Evolutionary conservation across 2,113 vertebrate species (phyloP).

Genomic region (Loxodonta africana): DNA sequence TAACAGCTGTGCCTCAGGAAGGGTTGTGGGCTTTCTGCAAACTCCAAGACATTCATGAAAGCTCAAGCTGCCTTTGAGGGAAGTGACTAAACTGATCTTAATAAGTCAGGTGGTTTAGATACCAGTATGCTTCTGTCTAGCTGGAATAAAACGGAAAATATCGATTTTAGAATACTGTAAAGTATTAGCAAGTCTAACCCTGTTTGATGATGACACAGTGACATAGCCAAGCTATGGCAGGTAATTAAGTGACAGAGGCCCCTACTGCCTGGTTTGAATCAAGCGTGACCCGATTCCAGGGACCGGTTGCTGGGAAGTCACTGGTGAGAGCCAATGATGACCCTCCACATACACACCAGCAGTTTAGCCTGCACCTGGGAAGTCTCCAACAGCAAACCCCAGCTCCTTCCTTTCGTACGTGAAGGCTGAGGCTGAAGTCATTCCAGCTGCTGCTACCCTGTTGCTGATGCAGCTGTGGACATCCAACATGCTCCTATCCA

Average conservation of each 20-base stretch:
- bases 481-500: accelerated
- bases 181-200: neutral
- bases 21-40: neutral
- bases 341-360: neutral
- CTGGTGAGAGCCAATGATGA: too few relatives aligned
- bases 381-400: neutral
- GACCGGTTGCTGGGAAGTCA: too few relatives aligned
- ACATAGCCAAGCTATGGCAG: neutral
- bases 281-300: accelerated
- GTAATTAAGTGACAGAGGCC: accelerated
- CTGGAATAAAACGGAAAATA: neutral
- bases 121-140: accelerated
- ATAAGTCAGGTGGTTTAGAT: neutral
- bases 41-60: neutral
- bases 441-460: neutral
- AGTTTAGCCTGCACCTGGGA: neutral
- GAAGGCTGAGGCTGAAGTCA: neutral
- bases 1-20: neutral
- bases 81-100: accelerated
- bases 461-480: neutral
- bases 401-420: neutral
- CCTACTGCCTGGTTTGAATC: too few relatives aligned
- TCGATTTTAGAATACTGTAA: neutral
- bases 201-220: neutral
- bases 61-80: neutral